These are phyloP conservation scores for Tetragnatha versicolor DNA, from an alignment of 1,140 invertebrate genomes.

Conservation along the genomic window DNA sequence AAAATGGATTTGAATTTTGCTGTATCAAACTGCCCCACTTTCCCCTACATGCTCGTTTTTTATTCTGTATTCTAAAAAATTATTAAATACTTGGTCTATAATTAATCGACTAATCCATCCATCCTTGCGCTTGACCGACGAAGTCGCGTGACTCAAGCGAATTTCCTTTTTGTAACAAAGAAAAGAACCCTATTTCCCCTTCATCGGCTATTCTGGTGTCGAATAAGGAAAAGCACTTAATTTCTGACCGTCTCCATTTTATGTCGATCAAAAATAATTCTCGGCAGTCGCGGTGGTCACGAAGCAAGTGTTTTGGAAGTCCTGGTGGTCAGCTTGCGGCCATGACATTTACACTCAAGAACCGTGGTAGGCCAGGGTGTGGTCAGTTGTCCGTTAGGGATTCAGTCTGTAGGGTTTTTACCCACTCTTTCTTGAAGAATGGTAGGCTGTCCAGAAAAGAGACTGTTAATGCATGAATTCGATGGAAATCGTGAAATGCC, in stretches of 20 bases:
- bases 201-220: neutral
- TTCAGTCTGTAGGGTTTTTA: neutral
- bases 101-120: neutral
- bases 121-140: no score
- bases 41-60: no score
- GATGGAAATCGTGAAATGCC: no score
- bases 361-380: neutral
- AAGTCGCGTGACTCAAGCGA: neutral
- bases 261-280: constrained; percentile 23
- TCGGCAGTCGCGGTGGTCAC: neutral
- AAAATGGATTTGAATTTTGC: no score
- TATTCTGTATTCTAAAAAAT: no score
- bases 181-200: neutral
- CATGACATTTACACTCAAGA: constrained; percentile 8
- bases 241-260: neutral
- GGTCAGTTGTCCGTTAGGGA: neutral
- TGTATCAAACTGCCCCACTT: no score
- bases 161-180: neutral
- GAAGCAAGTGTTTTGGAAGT: neutral
- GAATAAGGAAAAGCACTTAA: neutral
- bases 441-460: no score
- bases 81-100: neutral
- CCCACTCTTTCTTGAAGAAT: neutral
- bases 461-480: no score
- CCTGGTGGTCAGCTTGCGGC: neutral